Percentiles rank a stretch among this genome's conserved stretches.
These are phyloP conservation scores for Heliconius cydno DNA, from an alignment of 2,888 invertebrate genomes.

Conservation along the genomic window DNA sequence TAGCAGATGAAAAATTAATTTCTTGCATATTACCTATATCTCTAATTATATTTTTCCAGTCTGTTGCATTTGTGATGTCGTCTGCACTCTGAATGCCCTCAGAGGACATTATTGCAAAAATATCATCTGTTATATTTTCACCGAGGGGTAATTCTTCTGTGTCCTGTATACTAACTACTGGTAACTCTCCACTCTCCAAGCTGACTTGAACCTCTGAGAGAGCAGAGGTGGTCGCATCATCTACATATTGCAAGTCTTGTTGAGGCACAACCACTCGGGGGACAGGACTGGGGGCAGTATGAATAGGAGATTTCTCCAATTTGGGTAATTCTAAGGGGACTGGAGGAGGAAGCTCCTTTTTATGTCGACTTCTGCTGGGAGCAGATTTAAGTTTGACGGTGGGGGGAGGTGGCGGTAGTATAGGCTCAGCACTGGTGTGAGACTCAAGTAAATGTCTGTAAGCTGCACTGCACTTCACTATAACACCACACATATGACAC, in stretches of 20 bases:
- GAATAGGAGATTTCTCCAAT: conserved; percentile 70
- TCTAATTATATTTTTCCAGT: conserved; percentile 80
- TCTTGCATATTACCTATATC: conserved; percentile 80
- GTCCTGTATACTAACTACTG: conserved; percentile 81
- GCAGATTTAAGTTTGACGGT: conserved; percentile 63
- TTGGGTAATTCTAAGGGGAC: conserved; percentile 70
- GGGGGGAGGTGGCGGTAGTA: conserved; percentile 76
- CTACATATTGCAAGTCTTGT: conserved; percentile 71
- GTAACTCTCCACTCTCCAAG: conserved; percentile 76
- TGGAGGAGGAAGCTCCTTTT: conserved; percentile 73
- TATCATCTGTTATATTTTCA: conserved; percentile 78
- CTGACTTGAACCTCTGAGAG: conserved; percentile 75
- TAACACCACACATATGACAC: conserved; percentile 90
- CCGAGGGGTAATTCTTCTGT: conserved; percentile 77
- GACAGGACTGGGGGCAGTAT: conserved; percentile 68
- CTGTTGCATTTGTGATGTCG: conserved; percentile 75
- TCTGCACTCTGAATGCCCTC: conserved; percentile 80
- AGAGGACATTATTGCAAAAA: conserved; percentile 80
- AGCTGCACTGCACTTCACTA: conserved; percentile 91
- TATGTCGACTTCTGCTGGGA: conserved; percentile 69
- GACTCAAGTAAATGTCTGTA: conserved; percentile 87
- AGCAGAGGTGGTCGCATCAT: conserved; percentile 66
- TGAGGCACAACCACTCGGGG: conserved; percentile 74
- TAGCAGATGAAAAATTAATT: conserved; percentile 72
- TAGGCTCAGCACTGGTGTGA: conserved; percentile 73